Base-by-base conservation (phyloP, 2,113 vertebrate species). In the Charina bottae region DNA sequence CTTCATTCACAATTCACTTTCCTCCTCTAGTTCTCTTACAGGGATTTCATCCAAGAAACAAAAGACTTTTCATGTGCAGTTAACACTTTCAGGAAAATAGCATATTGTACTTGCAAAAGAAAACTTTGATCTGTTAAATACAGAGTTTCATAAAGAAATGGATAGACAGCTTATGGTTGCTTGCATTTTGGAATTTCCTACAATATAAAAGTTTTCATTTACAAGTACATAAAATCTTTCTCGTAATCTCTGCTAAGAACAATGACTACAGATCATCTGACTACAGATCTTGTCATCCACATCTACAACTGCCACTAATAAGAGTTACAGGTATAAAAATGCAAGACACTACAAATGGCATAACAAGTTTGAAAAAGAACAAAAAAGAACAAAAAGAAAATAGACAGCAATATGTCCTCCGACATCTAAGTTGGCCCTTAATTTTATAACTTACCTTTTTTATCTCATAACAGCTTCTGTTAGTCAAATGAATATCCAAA, bases 121-220 rank as follows among this genome's bases (percentile, higher is more conserved):
- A 89, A 94, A 7, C 88, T 53, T 26, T 72, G 72, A 72, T 56
- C 85, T 90, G 89, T 53, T 94, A 93, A 94, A 90, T 92, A 94
- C 92, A 94, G 55, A 92, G 49, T 94, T 94, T 88, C 53, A 85
- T 56, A 72, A 33, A 15, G 42, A 91, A 92, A 94, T 93, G 93
- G 94, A 95, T 62, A 94, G 90, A 96, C 93, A 15, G 37, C 3
- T 46, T 94, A 91, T 93, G 86, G 84, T 93, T 94, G 93, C 85
- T 68, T 96, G 94, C 94, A 93, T 87, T 91, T 91, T 6, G 96
- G 83, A 56, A 95, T 94, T 97, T 94, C 93, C 93, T 85, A n/a
- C 42, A 53, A 54, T 93, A 88, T 87, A 96, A 92, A 64, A 53
- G 17, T 84, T 94, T 93, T 90, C 72, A 68, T 93, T 78, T 92